phyloP scores from a whole-genome alignment of 2,888 invertebrate genomes.

The Anaspis maculata region DNA sequence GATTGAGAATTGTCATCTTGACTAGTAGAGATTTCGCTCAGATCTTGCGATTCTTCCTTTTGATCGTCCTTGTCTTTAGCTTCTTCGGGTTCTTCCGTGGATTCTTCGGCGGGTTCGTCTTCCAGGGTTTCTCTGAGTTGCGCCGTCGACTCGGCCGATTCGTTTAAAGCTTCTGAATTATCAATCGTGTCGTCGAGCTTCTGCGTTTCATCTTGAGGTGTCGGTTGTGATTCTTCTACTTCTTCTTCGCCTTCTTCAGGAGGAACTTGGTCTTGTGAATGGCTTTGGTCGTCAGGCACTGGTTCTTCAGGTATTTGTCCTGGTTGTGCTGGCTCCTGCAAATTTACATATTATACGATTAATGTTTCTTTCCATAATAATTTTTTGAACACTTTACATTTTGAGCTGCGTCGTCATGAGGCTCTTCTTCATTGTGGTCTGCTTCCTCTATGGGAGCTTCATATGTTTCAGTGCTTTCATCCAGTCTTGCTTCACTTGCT shows the following conservation, averaged over 20 bases:
- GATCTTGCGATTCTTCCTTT: constrained; percentile 5
- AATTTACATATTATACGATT: too few species aligned
- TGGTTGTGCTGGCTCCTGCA: neutral
- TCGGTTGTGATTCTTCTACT: neutral
- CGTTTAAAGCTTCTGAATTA: constrained; percentile 5
- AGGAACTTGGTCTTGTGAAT: neutral
- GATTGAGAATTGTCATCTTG: constrained; percentile 25
- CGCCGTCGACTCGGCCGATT: constrained; percentile 8
- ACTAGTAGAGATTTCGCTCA: constrained; percentile 15
- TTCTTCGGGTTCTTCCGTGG: constrained; percentile 4
- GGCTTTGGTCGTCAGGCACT: neutral
- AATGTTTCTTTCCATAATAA: too few species aligned
- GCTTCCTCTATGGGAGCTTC: constrained; percentile 1
- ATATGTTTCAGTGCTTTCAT: constrained; percentile 1
- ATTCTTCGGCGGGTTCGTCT: constrained; percentile 5
- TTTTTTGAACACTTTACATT: too few species aligned
- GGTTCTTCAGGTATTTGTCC: neutral
- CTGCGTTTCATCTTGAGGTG: constrained; percentile 1
- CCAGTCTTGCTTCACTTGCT: constrained; percentile 2
- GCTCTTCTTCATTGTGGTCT: constrained; percentile 2
- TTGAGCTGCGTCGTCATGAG: neutral
- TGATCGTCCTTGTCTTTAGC: constrained; percentile 6
- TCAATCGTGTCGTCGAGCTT: constrained; percentile 1
- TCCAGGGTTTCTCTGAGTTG: constrained; percentile 6
- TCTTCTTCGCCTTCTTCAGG: constrained; percentile 3